Base-by-base conservation (phyloP, 1,140 invertebrate species). In the Trachymyrmex septentrionalis region DNA sequence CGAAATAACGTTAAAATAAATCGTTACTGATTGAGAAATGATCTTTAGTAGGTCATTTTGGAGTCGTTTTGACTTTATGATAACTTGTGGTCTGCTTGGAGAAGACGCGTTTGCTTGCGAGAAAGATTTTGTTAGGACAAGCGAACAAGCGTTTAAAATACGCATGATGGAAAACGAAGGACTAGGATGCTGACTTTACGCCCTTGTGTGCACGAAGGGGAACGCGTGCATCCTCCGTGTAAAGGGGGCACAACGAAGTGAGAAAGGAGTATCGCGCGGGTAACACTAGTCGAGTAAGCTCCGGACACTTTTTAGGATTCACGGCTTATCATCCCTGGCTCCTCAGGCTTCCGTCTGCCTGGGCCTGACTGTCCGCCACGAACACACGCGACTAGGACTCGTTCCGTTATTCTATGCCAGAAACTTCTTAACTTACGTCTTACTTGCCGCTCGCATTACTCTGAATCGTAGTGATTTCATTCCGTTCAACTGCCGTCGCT, bases 281-380 rank as follows among this genome's bases (percentile, higher is more conserved):
- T 95, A 95, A 95, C 92, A 93, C 90, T 95, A 95, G 94, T 92
- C 93, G 93, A 93, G 92, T 95, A 95, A 95, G 94, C 95, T 95
- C 89, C 92, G 87, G 64, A 88, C 92, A 94, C 92, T 95, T 95
- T 89, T 85, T 30, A 92, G 94, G 93, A 92, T 95, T 95, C 94
- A 91, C 30, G 89, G 94, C 93, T 95, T 95, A 95, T 90, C 93
- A 91, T 92, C 91, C 92, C 92, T 86, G 88, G 78, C 85, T 88
- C 93, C 89, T 93, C 92, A 78, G 93, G 93, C 93, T 94, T 94
- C 93, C 84, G 76, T 85, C 86, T 88, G 88, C 87, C 88, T 88
- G 87, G 87, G 82, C 84, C 73, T 75, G 88, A 84, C 57, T 59
- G 84, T 90, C 71, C 63, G 85, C 82, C 72, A 86, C 82, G 87